Percentiles rank a stretch among this genome's conserved stretches.
Conservation (phyloP, 2,113 vertebrate genomes). For the Antechinus flavipes region DNA sequence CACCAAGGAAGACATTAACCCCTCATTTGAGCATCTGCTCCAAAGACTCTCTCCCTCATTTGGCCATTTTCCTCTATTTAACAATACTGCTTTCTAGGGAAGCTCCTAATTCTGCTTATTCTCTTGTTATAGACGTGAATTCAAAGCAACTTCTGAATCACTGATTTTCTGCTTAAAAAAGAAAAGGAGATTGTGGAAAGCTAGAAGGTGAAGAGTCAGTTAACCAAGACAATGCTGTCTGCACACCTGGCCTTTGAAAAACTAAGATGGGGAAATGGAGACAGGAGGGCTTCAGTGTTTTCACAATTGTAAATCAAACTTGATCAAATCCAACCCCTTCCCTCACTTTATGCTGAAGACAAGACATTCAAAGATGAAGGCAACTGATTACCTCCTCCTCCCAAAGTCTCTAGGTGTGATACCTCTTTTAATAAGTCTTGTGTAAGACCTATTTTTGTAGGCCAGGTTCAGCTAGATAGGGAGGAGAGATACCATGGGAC, state of each 20-base stretch:
- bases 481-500: rapidly evolving
- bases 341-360: not conserved
- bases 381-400: too few species aligned
- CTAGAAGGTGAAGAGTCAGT: not conserved
- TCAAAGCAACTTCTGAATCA: not conserved
- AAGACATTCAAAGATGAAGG: not conserved
- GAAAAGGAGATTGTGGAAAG: not conserved
- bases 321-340: not conserved
- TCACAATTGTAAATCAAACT: not conserved
- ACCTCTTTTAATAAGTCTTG: too few species aligned
- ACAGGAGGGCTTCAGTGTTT: too few species aligned
- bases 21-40: not conserved
- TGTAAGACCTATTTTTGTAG: not conserved
- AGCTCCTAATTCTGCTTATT: not conserved
- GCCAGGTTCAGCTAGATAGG: constrained; percentile 46
- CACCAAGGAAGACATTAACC: not conserved
- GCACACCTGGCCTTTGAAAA: not conserved
- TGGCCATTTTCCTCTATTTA: not conserved
- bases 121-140: not conserved
- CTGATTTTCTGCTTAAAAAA: not conserved
- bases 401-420: too few species aligned
- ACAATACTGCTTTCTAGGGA: not conserved
- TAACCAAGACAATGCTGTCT: not conserved
- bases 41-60: not conserved
- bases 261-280: too few species aligned